Conservation (phyloP, 2,113 vertebrate genomes). For the Nothoprocta pentlandii region DNA sequence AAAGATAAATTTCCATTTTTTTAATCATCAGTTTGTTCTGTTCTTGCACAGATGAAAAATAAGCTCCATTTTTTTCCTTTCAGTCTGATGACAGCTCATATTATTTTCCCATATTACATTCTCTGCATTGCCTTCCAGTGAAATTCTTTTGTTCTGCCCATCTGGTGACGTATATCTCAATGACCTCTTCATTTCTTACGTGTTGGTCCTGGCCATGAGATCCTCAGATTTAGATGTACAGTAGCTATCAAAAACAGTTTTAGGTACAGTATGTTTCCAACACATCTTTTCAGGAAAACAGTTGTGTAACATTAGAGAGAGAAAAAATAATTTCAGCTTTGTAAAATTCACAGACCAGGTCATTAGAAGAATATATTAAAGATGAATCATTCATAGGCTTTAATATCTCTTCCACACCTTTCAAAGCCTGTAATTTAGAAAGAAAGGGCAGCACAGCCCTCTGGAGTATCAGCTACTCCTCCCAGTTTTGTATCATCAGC, state of each 20-base stretch:
- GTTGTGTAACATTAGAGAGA: neutral
- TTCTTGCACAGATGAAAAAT: neutral
- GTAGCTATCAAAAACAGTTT: neutral
- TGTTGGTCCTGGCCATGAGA: neutral
- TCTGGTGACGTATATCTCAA: neutral
- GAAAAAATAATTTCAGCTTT: neutral
- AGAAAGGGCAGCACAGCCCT: neutral
- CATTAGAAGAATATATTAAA: neutral
- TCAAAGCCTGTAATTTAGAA: neutral
- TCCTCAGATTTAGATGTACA: neutral
- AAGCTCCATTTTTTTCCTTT: slow-evolving; percentile 5
- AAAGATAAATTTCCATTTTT: neutral
- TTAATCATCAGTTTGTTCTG: neutral
- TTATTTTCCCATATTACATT: neutral
- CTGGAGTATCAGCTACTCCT: too few species aligned
- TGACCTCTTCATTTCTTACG: neutral
- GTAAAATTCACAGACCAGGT: neutral
- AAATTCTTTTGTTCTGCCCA: neutral
- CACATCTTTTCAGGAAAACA: neutral
- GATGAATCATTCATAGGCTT: neutral
- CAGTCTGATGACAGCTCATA: neutral
- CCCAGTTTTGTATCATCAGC: too few species aligned
- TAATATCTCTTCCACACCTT: neutral
- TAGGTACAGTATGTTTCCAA: neutral
- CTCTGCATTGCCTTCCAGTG: neutral